phyloP scores from a whole-genome alignment of 1,140 invertebrate genomes.

The Macrotrachela quadricornifera region DNA sequence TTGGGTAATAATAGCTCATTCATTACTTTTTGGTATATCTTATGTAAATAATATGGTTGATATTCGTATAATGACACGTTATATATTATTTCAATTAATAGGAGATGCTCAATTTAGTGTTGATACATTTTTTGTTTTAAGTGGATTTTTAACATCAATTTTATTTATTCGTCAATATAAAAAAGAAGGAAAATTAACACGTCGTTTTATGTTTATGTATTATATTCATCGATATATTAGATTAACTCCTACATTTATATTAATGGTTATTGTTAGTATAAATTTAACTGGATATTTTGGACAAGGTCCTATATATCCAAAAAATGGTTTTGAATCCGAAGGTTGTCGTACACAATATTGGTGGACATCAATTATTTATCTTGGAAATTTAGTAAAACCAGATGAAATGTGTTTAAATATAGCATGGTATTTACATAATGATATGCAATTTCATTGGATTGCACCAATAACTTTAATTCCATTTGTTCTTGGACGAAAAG shows the following conservation, averaged over 20 bases:
- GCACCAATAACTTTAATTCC: conserved; percentile 38
- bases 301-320: not conserved
- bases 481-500: conserved; percentile 7
- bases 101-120: conserved; percentile 64
- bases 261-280: conserved; percentile 2
- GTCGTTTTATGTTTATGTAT: not conserved
- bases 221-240: not conserved
- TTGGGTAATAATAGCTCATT: no score
- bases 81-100: conserved; percentile 17
- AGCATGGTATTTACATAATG: conserved; percentile 56
- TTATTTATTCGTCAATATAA: conserved; percentile 31
- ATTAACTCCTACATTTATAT: conserved; percentile 2
- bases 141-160: conserved; percentile 38
- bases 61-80: no score
- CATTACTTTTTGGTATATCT: no score
- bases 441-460: conserved; percentile 51
- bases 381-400: conserved; percentile 54
- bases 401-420: conserved; percentile 41
- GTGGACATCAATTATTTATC: conserved; percentile 46
- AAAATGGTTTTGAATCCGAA: not conserved
- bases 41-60: no score
- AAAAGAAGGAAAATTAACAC: conserved; percentile 2
- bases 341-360: not conserved
- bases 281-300: not conserved
- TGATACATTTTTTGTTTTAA: conserved; percentile 62